These are phyloP conservation scores for Acanthoscelides obtectus DNA, from an alignment of 2,888 invertebrate species.

Conservation along the genomic window DNA sequence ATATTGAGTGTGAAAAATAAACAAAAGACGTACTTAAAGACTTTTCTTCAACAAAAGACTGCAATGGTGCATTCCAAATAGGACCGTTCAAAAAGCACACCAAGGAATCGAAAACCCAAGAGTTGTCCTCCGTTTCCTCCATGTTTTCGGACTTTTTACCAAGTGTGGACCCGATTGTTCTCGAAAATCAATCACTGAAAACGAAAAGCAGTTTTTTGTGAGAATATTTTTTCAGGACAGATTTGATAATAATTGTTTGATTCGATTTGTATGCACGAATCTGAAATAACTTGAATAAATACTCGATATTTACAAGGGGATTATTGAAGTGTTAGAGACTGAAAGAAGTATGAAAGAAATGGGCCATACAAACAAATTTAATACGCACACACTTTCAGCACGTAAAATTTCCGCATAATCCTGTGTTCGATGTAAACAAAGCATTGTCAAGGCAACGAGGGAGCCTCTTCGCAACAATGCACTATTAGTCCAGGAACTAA, in stretches of 20 bases:
- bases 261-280: not conserved
- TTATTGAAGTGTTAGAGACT: not conserved
- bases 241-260: not conserved
- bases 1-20: not conserved
- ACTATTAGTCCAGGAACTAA: no score
- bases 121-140: conserved; percentile 51
- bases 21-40: conserved; percentile 69
- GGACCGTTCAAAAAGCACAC: conserved; percentile 89
- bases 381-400: not conserved
- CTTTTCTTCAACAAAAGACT: conserved; percentile 89
- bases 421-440: not conserved
- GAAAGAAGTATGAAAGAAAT: not conserved
- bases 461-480: not conserved
- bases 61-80: conserved; percentile 85
- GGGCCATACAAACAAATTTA: not conserved
- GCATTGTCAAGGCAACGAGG: not conserved
- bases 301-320: not conserved
- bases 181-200: not conserved
- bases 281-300: not conserved
- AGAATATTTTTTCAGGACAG: not conserved
- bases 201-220: not conserved
- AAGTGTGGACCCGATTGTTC: not conserved
- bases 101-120: conserved; percentile 89
- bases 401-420: not conserved
- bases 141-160: conserved; percentile 6